Evolutionary conservation across 2,797 vertebrate genomes (phyloP).

Genomic region (Pelodytes ibericus): DNA sequence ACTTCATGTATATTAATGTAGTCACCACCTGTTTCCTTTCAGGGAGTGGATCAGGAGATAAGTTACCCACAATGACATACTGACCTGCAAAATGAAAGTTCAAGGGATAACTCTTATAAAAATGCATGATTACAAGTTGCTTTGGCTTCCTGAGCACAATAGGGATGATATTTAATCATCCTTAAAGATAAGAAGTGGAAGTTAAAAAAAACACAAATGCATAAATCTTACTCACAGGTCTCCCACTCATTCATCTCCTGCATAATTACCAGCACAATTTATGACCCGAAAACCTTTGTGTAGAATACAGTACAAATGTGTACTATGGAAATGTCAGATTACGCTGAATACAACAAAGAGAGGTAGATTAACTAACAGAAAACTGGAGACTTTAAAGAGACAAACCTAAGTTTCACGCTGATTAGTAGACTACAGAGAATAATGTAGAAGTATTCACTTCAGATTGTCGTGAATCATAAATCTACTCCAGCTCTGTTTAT

Average conservation of each 20-base stretch:
- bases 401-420: no score
- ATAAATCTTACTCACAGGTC: conserved; percentile 59
- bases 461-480: no score
- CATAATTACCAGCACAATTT: conserved; percentile 24
- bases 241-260: conserved; percentile 52
- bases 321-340: not conserved
- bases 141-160: conserved; percentile 43
- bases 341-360: no score
- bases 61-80: conserved; percentile 24
- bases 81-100: conserved; percentile 48
- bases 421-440: no score
- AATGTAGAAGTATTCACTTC: no score
- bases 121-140: conserved; percentile 55
- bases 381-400: no score
- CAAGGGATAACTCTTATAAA: conserved; percentile 59
- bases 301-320: not conserved
- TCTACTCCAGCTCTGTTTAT: no score
- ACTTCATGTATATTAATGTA: conserved; percentile 39
- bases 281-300: conserved; percentile 11
- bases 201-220: conserved; percentile 45
- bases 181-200: conserved; percentile 56
- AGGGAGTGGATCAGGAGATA: conserved; percentile 55
- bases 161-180: conserved; percentile 58
- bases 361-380: no score
- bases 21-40: conserved; percentile 55